These are phyloP conservation scores for Orius laevigatus DNA, from an alignment of 1,140 invertebrate genomes.

Conservation along the genomic window DNA sequence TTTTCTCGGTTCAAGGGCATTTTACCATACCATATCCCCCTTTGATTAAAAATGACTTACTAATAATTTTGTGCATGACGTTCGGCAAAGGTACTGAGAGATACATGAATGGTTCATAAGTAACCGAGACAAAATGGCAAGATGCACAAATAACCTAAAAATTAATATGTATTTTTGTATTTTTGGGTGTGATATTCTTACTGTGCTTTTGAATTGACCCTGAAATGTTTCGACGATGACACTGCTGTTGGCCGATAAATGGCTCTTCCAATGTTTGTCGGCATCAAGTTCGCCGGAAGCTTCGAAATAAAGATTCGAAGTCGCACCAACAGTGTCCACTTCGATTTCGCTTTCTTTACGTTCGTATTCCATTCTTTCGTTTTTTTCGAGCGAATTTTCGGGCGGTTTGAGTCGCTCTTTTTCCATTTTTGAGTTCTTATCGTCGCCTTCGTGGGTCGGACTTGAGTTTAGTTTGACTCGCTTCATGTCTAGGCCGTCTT, in stretches of 20 bases:
- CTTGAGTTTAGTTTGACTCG: conserved; percentile 19
- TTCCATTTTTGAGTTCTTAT: conserved; percentile 27
- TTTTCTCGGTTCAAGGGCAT: no score
- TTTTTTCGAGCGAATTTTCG: conserved; percentile 15
- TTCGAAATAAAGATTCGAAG: conserved; percentile 6
- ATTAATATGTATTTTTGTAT: background rate
- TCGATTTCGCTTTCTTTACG: conserved; percentile 8
- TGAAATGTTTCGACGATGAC: conserved; percentile 54
- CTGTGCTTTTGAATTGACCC: conserved; percentile 55
- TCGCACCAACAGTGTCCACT: background rate
- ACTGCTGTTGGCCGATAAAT: conserved; percentile 40
- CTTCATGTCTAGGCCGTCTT: conserved; percentile 21
- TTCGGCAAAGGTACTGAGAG: conserved; percentile 50
- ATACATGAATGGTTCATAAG: conserved; percentile 61
- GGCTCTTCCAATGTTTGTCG: conserved; percentile 44
- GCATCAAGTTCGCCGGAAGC: conserved; percentile 32
- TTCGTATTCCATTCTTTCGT: conserved; percentile 19
- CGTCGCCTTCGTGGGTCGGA: conserved; percentile 18
- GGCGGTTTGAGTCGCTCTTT: conserved; percentile 17
- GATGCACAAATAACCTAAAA: conserved; percentile 47
- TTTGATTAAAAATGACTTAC: conserved; percentile 23
- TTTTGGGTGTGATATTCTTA: conserved; percentile 26
- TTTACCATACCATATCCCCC: background rate
- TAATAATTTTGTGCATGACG: conserved; percentile 45
- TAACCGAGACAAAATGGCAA: conserved; percentile 49